phyloP scores from a whole-genome alignment of 2,888 invertebrate species.

The Hoplodrina blanda region DNA sequence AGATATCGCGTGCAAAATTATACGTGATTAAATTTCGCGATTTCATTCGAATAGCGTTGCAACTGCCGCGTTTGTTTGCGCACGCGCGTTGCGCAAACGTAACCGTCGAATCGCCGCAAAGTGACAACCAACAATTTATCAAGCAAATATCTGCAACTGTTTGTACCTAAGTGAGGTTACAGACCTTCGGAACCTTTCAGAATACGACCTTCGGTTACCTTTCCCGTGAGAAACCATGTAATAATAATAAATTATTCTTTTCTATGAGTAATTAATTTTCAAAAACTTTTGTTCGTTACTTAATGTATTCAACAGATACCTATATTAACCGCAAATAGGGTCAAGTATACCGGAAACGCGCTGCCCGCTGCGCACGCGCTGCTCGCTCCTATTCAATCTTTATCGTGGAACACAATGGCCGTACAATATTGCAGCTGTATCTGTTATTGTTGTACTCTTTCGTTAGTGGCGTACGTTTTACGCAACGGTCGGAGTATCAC shows the following conservation, averaged over 20 bases:
- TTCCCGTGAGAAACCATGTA: constrained; percentile 76
- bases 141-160: constrained; percentile 71
- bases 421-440: constrained; percentile 68
- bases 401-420: constrained; percentile 77
- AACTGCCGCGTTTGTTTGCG: constrained; percentile 70
- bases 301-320: constrained; percentile 65
- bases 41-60: constrained; percentile 71
- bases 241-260: constrained; percentile 54
- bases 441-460: constrained; percentile 61
- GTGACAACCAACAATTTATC: constrained; percentile 78
- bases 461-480: constrained; percentile 60
- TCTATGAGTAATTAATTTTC: constrained; percentile 54
- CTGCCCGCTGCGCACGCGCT: constrained; percentile 79
- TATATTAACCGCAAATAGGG: constrained; percentile 80
- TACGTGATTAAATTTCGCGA: constrained; percentile 80
- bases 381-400: constrained; percentile 80
- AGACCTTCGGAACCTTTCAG: no score
- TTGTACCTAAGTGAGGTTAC: constrained; percentile 55
- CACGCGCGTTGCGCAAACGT: constrained; percentile 71
- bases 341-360: constrained; percentile 88
- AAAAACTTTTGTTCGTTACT: constrained; percentile 65
- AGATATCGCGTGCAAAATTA: constrained; percentile 76
- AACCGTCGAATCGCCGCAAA: constrained; percentile 62
- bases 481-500: constrained; percentile 55
- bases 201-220: constrained; percentile 68